Conservation (phyloP, 2,113 vertebrate species). For the Cephalopholis sonnerati region DNA sequence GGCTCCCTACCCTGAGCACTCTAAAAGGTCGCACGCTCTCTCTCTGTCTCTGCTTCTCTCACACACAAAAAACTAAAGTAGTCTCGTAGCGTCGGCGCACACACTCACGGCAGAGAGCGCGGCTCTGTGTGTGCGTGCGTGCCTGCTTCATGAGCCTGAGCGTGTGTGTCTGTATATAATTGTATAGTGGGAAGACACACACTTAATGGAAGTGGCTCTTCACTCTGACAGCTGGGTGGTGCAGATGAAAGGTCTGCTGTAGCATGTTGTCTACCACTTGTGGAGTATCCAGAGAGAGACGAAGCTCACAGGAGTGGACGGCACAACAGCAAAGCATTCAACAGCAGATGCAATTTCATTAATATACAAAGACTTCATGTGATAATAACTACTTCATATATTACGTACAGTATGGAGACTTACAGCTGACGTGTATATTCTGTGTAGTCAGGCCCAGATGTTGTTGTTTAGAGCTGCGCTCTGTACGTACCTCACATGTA, state of each 20-base stretch:
- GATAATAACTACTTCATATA: background rate
- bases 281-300: conserved; percentile 64
- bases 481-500: background rate
- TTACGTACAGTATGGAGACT: background rate
- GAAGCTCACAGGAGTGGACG: conserved; percentile 43
- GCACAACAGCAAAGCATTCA: background rate
- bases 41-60: conserved; percentile 18
- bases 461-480: background rate
- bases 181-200: conserved; percentile 78
- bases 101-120: conserved; percentile 27
- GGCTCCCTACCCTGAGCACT: conserved; percentile 79
- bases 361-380: background rate
- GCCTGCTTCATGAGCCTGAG: conserved; percentile 34
- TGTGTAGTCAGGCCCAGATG: background rate
- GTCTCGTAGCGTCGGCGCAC: conserved; percentile 42
- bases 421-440: background rate
- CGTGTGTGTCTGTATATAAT: conserved; percentile 72
- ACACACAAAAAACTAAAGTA: conserved; percentile 63
- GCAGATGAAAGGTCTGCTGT: conserved; percentile 77
- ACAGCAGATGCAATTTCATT: conserved; percentile 19
- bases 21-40: conserved; percentile 66
- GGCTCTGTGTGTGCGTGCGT: conserved; percentile 6
- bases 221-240: conserved; percentile 78
- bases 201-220: conserved; percentile 83
- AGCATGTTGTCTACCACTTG: conserved; percentile 74